Evolutionary conservation across 2,888 invertebrate species (phyloP).

Genomic region (Troides oblongomaculatus): DNA sequence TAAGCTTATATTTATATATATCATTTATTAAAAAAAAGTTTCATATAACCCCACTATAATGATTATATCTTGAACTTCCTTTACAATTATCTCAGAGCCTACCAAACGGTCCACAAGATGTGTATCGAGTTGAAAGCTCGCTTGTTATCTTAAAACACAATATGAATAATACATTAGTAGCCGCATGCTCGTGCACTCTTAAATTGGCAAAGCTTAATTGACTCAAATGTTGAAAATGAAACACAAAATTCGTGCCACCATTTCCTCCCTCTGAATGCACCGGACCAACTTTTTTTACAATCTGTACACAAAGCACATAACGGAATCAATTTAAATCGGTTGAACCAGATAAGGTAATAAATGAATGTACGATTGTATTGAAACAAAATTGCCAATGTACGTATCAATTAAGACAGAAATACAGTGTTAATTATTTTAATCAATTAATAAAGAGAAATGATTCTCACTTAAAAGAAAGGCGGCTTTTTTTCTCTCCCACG

Average conservation of each 20-base stretch:
- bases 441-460: neutral
- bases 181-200: constrained; percentile 65
- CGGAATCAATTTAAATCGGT: constrained; percentile 58
- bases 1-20: neutral
- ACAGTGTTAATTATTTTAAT: neutral
- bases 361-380: constrained; percentile 17
- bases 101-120: constrained; percentile 75
- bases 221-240: constrained; percentile 76
- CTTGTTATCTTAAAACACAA: constrained; percentile 79
- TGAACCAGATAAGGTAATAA: constrained; percentile 40
- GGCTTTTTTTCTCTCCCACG: neutral
- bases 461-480: neutral
- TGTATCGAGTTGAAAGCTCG: constrained; percentile 73
- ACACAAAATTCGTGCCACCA: constrained; percentile 44
- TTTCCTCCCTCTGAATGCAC: constrained; percentile 36
- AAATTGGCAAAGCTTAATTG: constrained; percentile 78
- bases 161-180: constrained; percentile 79
- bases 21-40: too few species aligned
- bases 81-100: constrained; percentile 50
- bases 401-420: constrained; percentile 2
- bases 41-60: too few species aligned
- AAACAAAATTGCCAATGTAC: constrained; percentile 3
- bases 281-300: constrained; percentile 57
- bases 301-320: constrained; percentile 47
- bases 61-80: constrained; percentile 39